These are phyloP conservation scores for Limnephilus lunatus DNA, from an alignment of 2,888 invertebrate genomes.

Conservation along the genomic window DNA sequence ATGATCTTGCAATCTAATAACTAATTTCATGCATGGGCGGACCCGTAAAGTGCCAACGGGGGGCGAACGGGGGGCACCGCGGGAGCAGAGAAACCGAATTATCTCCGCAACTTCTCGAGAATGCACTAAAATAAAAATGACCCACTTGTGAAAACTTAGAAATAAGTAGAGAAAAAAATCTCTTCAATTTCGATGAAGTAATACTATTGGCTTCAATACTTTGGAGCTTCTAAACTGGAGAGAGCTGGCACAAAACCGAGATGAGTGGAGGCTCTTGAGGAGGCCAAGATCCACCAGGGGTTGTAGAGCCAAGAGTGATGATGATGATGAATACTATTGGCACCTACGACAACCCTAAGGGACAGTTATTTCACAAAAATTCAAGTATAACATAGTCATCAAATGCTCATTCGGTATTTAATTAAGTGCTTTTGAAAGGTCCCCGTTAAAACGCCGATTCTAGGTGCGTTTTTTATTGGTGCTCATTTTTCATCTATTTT, in stretches of 20 bases:
- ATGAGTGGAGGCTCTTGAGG: too few species aligned
- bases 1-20: not conserved
- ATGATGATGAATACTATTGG: not conserved
- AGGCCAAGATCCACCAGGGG: too few species aligned
- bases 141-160: not conserved
- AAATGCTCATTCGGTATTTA: too few species aligned
- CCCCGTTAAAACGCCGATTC: too few species aligned
- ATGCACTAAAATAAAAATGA: not conserved
- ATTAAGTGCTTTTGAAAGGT: too few species aligned
- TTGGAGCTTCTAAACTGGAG: too few species aligned
- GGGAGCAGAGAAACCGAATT: not conserved
- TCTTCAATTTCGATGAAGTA: not conserved
- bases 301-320: too few species aligned
- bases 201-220: not conserved
- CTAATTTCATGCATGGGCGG: not conserved
- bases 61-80: not conserved
- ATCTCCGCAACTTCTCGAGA: not conserved
- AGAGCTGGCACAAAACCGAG: too few species aligned
- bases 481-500: too few species aligned
- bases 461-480: too few species aligned
- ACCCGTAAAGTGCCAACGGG: not conserved
- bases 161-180: not conserved
- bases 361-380: too few species aligned
- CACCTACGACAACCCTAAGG: not conserved
- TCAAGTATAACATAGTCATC: too few species aligned